These are phyloP conservation scores for Typhlichthys eigenmanni DNA, from an alignment of 2,797 vertebrate genomes.

Conservation along the genomic window DNA sequence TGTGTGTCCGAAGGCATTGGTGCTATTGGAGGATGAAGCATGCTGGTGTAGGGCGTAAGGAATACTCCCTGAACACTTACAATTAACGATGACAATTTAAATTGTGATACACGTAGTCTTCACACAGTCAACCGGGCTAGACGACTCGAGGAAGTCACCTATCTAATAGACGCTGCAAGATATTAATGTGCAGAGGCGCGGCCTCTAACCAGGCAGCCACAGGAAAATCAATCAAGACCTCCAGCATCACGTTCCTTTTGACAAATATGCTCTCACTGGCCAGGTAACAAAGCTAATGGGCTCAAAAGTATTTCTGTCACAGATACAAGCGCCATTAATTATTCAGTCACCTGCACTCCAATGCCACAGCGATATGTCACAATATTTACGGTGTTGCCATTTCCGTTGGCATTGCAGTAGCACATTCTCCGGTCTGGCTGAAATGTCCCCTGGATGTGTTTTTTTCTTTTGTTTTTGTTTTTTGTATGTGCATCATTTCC, in stretches of 20 bases:
- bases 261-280: constrained; percentile 69
- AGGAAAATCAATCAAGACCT: constrained; percentile 68
- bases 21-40: not conserved
- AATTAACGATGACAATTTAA: constrained; percentile 70
- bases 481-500: too few species aligned
- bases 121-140: constrained; percentile 32
- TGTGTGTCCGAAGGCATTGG: not conserved
- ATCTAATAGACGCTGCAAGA: constrained; percentile 69
- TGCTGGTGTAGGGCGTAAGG: constrained; percentile 17
- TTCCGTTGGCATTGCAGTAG: constrained; percentile 37
- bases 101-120: constrained; percentile 52
- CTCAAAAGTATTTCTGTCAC: constrained; percentile 77
- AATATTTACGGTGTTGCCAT: constrained; percentile 67
- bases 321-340: constrained; percentile 75
- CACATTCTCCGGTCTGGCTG: constrained; percentile 36
- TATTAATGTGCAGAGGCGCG: constrained; percentile 67
- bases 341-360: constrained; percentile 71
- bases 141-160: constrained; percentile 63
- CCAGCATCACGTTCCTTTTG: constrained; percentile 61
- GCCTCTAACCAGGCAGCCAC: constrained; percentile 67
- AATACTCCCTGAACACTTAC: constrained; percentile 42
- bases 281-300: constrained; percentile 73
- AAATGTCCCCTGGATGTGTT: too few species aligned
- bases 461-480: too few species aligned
- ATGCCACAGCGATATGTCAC: constrained; percentile 62